phyloP scores from a whole-genome alignment of 1,140 invertebrate species.

The Stegodyphus dumicola region DNA sequence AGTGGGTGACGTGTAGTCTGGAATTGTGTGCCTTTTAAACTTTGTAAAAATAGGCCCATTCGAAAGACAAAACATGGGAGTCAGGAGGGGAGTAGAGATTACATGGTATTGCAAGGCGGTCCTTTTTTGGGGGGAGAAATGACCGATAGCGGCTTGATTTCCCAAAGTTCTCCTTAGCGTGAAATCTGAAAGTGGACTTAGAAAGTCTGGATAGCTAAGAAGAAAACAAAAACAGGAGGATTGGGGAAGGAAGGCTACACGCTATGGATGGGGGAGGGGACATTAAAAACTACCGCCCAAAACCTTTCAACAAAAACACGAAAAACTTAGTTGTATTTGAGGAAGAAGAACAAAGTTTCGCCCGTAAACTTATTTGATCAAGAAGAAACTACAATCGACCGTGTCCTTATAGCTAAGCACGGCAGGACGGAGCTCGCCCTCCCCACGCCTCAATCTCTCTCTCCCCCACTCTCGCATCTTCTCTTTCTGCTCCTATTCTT shows the following conservation, averaged over 20 bases:
- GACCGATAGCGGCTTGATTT: constrained; percentile 49
- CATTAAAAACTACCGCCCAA: constrained; percentile 56
- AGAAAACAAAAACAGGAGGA: constrained; percentile 38
- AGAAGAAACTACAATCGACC: constrained; percentile 62
- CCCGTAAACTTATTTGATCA: constrained; percentile 62
- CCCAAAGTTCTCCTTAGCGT: constrained; percentile 44
- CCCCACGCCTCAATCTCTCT: neutral
- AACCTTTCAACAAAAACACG: constrained; percentile 52
- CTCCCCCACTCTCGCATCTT: constrained; percentile 19
- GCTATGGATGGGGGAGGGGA: constrained; percentile 17
- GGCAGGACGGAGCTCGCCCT: constrained; percentile 17
- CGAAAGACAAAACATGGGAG: constrained; percentile 22
- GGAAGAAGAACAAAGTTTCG: constrained; percentile 62
- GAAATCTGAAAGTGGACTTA: constrained; percentile 56
- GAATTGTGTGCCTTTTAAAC: constrained; percentile 28
- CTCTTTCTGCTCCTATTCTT: constrained; percentile 48
- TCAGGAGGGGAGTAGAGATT: neutral
- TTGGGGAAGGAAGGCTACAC: constrained; percentile 8
- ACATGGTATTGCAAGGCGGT: neutral
- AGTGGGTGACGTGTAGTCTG: constrained; percentile 32
- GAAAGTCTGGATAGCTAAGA: neutral
- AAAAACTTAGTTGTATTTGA: constrained; percentile 61
- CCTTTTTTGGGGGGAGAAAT: neutral
- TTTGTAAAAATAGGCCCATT: constrained; percentile 29
- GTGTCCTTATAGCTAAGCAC: constrained; percentile 61